Conservation (phyloP, 2,888 invertebrate genomes). For the Lottia scabra region DNA sequence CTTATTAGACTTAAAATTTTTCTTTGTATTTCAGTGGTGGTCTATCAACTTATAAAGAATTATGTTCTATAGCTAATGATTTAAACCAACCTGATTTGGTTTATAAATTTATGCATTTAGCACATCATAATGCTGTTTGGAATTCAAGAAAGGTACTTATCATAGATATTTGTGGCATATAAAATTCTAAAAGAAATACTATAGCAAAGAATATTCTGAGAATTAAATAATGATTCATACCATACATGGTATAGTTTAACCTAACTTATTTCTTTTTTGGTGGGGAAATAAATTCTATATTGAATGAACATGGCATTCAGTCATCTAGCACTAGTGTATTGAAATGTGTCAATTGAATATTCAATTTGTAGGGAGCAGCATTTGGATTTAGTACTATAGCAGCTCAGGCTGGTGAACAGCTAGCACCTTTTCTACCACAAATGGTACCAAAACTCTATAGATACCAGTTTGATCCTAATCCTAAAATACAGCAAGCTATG, state of each 20-base stretch:
- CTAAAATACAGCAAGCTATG: constrained; percentile 93
- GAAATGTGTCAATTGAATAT: background rate
- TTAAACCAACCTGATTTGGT: constrained; percentile 94
- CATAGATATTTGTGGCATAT: too few relatives aligned
- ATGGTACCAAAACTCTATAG: constrained; percentile 90
- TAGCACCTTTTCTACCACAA: constrained; percentile 83
- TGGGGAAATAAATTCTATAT: too few relatives aligned
- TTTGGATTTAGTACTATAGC: constrained; percentile 92
- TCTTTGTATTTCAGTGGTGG: constrained; percentile 77
- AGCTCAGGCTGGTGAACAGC: constrained; percentile 83
- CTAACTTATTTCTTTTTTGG: too few relatives aligned
- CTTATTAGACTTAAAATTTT: background rate
- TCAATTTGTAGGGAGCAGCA: constrained; percentile 79
- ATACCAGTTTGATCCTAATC: constrained; percentile 92
- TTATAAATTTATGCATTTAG: constrained; percentile 95
- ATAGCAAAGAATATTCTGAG: too few relatives aligned
- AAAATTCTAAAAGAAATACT: too few relatives aligned
- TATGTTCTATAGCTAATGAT: constrained; percentile 93
- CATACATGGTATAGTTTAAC: too few relatives aligned
- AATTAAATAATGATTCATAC: too few relatives aligned
- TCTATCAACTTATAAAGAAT: constrained; percentile 92
- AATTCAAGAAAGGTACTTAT: constrained; percentile 84
- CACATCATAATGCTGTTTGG: constrained; percentile 95
- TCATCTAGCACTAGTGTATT: background rate
- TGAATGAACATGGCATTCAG: background rate